Percentiles rank a stretch among this genome's conserved stretches.
Conservation (phyloP, 2,888 invertebrate genomes). For the Globia sparganii region DNA sequence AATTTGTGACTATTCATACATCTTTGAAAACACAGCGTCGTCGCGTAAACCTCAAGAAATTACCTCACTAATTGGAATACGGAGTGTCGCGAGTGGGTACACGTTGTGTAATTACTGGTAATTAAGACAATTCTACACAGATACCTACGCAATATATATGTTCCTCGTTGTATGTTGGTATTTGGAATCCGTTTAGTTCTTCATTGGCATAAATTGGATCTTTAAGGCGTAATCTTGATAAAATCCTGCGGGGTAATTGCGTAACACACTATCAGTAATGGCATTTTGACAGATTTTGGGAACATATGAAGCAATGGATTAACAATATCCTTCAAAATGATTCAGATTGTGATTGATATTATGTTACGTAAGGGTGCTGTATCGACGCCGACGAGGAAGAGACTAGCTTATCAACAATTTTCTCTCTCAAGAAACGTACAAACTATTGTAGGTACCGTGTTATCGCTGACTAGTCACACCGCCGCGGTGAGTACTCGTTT, state of each 20-base stretch:
- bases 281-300: neutral
- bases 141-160: neutral
- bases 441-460: too few species aligned
- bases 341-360: too few species aligned
- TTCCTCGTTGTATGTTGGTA: conserved; percentile 5
- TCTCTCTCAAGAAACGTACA: too few species aligned
- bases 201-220: neutral
- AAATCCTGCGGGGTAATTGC: neutral
- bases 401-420: too few species aligned
- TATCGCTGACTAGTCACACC: too few species aligned
- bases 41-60: conserved; percentile 21
- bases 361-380: too few species aligned
- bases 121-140: conserved; percentile 19
- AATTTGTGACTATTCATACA: neutral
- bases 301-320: too few species aligned
- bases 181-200: conserved; percentile 3
- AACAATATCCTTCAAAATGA: too few species aligned
- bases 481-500: too few species aligned
- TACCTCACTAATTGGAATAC: conserved; percentile 30
- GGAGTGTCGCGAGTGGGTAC: neutral
- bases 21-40: neutral
- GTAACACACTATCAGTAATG: neutral
- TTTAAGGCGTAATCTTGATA: neutral
- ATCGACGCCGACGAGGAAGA: too few species aligned
- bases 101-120: conserved; percentile 25